Conservation (phyloP, 2,888 invertebrate genomes). For the Oscheius sp. region DNA sequence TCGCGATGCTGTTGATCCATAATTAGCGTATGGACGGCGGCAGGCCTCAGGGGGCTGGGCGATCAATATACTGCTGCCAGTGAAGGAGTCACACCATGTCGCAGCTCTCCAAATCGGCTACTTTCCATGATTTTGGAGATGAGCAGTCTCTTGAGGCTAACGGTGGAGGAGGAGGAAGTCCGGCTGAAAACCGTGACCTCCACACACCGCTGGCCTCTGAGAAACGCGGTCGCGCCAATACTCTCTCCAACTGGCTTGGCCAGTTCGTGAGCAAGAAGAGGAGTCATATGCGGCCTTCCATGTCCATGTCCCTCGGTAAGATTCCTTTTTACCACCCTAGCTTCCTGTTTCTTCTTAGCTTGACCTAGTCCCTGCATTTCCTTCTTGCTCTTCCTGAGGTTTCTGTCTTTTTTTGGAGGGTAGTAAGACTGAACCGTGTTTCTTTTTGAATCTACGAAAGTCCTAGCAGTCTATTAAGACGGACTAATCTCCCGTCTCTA, state of each 20-base stretch:
- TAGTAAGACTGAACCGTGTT: background rate
- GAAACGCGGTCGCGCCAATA: conserved; percentile 3
- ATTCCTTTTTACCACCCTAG: background rate
- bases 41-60: conserved; percentile 40
- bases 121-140: conserved; percentile 69
- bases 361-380: background rate
- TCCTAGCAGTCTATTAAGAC: too few relatives aligned
- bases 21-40: conserved; percentile 39
- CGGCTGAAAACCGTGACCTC: conserved; percentile 37
- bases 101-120: conserved; percentile 64
- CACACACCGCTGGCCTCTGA: conserved; percentile 38
- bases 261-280: conserved; percentile 40
- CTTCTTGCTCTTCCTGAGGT: background rate
- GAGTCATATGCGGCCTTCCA: conserved; percentile 61
- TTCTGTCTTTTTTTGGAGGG: background rate
- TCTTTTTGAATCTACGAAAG: background rate
- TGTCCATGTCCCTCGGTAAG: conserved; percentile 66
- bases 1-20: conserved; percentile 34
- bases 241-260: conserved; percentile 47
- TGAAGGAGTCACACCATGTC: conserved; percentile 38
- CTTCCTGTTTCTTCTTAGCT: background rate
- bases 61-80: conserved; percentile 38
- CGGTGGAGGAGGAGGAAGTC: background rate
- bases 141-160: background rate
- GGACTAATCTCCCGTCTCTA: too few relatives aligned